phyloP scores from a whole-genome alignment of 2,797 vertebrate genomes.

The Aselliscus stoliczkanus region DNA sequence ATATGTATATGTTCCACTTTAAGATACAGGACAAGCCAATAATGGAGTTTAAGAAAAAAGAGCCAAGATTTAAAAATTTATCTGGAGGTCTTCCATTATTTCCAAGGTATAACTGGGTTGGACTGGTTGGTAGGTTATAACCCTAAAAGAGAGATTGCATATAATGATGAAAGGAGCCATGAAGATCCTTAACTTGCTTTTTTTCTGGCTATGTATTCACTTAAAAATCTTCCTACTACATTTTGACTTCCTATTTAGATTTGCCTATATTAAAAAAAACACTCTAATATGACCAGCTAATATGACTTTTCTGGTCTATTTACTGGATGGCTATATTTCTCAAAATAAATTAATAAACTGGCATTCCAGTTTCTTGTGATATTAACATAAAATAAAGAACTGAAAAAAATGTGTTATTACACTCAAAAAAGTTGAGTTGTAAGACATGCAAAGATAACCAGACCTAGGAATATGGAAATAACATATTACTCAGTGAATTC shows the following conservation, averaged over 20 bases:
- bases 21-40: background rate
- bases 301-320: background rate
- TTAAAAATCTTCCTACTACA: background rate
- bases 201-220: background rate
- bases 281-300: background rate
- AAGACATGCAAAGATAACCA: conserved; percentile 23
- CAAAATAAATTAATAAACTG: conserved; percentile 14
- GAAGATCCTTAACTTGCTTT: background rate
- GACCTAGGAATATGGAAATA: background rate
- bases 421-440: conserved; percentile 10
- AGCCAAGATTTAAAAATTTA: conserved; percentile 4
- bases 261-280: conserved; percentile 22
- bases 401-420: background rate
- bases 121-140: background rate
- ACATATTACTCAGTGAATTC: background rate
- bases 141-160: background rate
- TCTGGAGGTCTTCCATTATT: background rate
- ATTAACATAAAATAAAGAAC: conserved; percentile 5
- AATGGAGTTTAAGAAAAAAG: background rate
- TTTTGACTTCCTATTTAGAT: conserved; percentile 7
- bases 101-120: background rate
- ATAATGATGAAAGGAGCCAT: background rate
- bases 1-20: background rate
- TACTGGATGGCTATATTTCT: background rate
- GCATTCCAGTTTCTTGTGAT: background rate